These are phyloP conservation scores for Zaprionus capensis DNA, from an alignment of 1,140 invertebrate genomes.

Conservation along the genomic window DNA sequence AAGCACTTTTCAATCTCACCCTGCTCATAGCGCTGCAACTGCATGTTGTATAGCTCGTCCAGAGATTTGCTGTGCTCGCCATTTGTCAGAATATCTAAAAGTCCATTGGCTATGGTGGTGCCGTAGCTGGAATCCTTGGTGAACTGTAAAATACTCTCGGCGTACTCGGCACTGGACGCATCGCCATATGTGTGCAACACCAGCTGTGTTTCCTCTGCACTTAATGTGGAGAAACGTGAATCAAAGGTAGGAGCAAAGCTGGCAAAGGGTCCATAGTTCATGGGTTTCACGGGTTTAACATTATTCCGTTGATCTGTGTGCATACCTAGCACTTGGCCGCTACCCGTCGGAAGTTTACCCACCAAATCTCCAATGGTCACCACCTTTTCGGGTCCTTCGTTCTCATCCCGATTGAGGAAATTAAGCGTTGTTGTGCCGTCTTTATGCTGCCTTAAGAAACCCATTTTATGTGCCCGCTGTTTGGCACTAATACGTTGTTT, in stretches of 20 bases:
- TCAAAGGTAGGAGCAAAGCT: slow-evolving; percentile 98
- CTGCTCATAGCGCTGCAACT: slow-evolving; percentile 75
- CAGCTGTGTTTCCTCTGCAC: slow-evolving; percentile 96
- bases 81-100: slow-evolving; percentile 92
- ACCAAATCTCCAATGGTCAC: slow-evolving; percentile 92
- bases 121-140: slow-evolving; percentile 93
- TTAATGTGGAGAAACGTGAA: slow-evolving; percentile 96
- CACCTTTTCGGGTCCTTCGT: slow-evolving; percentile 91
- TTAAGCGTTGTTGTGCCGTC: slow-evolving; percentile 95
- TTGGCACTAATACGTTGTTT: slow-evolving; percentile 77
- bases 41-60: slow-evolving; percentile 85
- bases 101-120: slow-evolving; percentile 92
- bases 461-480: slow-evolving; percentile 88
- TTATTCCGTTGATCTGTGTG: slow-evolving; percentile 95
- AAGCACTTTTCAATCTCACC: slow-evolving; percentile 77
- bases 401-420: slow-evolving; percentile 88
- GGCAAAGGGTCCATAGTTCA: slow-evolving; percentile 97
- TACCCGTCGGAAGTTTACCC: slow-evolving; percentile 93
- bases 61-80: slow-evolving; percentile 93
- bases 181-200: slow-evolving; percentile 95
- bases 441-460: slow-evolving; percentile 91
- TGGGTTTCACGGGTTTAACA: slow-evolving; percentile 94
- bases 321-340: slow-evolving; percentile 87
- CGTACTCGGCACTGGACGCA: slow-evolving; percentile 94
- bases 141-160: slow-evolving; percentile 92